Evolutionary conservation across 1,140 invertebrate genomes (phyloP).

Genomic region (Achroia grisella): DNA sequence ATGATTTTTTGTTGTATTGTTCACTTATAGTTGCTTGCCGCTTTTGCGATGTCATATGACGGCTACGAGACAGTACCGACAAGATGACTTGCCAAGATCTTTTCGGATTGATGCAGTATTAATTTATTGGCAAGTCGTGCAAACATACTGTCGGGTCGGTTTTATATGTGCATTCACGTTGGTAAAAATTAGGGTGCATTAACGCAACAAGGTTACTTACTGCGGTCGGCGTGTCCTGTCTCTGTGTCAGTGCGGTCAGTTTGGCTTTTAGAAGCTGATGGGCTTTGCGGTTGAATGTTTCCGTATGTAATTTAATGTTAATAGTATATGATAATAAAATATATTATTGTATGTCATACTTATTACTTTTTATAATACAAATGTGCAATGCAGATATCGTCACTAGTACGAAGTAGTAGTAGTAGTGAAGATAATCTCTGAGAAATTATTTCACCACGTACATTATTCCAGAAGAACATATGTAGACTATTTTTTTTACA

Average conservation of each 20-base stretch:
- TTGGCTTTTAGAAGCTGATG: constrained; percentile 30
- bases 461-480: no score
- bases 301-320: constrained; percentile 26
- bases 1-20: no score
- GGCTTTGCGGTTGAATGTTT: constrained; percentile 34
- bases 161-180: constrained; percentile 41
- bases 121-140: constrained; percentile 68
- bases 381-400: no score
- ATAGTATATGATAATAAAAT: not conserved
- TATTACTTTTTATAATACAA: no score
- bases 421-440: no score
- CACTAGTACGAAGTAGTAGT: no score
- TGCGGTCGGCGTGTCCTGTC: constrained; percentile 30
- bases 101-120: constrained; percentile 42
- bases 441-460: no score
- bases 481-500: no score
- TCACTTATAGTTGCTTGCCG: no score
- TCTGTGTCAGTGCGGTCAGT: constrained; percentile 30
- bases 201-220: constrained; percentile 59
- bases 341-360: no score
- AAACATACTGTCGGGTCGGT: constrained; percentile 50
- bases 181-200: constrained; percentile 70
- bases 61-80: no score
- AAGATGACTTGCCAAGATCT: constrained; percentile 18
- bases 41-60: constrained; percentile 7